Percentiles rank a stretch among this genome's conserved stretches.
These are phyloP conservation scores for Dendroctonus valens DNA, from an alignment of 1,140 invertebrate genomes.

Conservation along the genomic window DNA sequence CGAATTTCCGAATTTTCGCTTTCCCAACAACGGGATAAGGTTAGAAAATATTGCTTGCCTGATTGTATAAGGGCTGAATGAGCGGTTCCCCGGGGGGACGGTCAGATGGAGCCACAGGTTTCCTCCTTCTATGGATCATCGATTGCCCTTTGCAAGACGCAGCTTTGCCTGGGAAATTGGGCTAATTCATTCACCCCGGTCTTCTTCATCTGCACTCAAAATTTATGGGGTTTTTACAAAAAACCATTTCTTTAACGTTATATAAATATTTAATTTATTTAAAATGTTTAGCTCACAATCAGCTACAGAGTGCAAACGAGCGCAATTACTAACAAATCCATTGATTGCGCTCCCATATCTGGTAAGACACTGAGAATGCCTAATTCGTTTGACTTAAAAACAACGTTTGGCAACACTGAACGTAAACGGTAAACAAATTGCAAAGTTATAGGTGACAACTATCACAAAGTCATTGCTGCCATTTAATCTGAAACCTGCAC, in stretches of 20 bases:
- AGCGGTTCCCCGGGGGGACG: neutral
- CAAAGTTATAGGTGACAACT: neutral
- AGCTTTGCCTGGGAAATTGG: slow-evolving; percentile 14
- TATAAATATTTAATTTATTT: neutral
- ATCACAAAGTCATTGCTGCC: neutral
- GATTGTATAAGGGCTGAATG: slow-evolving; percentile 15
- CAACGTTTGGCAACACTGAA: neutral
- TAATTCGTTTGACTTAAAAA: neutral
- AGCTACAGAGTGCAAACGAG: neutral
- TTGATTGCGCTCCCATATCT: neutral
- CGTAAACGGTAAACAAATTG: neutral
- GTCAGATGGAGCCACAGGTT: slow-evolving; percentile 29
- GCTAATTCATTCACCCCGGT: neutral
- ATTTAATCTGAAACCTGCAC: neutral
- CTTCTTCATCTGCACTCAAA: neutral
- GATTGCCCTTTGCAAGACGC: slow-evolving; percentile 13
- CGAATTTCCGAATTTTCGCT: neutral
- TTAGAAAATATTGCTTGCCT: slow-evolving; percentile 27
- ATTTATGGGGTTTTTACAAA: neutral
- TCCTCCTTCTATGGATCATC: slow-evolving; percentile 13
- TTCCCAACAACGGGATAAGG: slow-evolving; percentile 14
- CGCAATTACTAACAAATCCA: neutral
- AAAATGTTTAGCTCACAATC: neutral
- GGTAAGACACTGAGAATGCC: slow-evolving; percentile 1
- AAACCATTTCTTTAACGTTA: neutral